These are phyloP conservation scores for Boleophthalmus pectinirostris DNA, from an alignment of 2,113 vertebrate species.

Conservation along the genomic window DNA sequence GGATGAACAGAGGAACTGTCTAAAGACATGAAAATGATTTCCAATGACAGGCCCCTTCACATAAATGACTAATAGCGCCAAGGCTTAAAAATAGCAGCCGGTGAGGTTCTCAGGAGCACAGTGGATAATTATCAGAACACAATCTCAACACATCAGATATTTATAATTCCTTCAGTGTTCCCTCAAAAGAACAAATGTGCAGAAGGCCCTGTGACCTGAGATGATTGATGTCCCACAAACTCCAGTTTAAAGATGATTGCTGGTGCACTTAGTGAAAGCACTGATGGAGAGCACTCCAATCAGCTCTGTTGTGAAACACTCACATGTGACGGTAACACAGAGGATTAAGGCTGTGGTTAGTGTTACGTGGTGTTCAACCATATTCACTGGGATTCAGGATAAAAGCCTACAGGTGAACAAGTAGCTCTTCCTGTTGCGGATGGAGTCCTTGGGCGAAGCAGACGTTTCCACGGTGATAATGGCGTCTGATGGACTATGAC, in stretches of 20 bases:
- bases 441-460: constrained; percentile 49
- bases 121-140: constrained; percentile 49
- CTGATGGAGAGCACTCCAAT: constrained; percentile 66
- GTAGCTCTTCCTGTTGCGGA: constrained; percentile 21
- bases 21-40: constrained; percentile 71
- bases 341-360: constrained; percentile 29
- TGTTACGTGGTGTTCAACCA: constrained; percentile 25
- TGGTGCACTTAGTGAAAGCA: constrained; percentile 45
- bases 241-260: constrained; percentile 61
- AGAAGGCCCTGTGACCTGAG: constrained; percentile 33
- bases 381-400: neutral
- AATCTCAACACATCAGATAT: constrained; percentile 47
- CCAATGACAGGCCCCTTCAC: constrained; percentile 70
- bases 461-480: constrained; percentile 67
- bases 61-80: constrained; percentile 69
- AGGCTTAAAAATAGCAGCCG: constrained; percentile 65
- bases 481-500: constrained; percentile 72
- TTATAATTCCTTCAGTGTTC: constrained; percentile 47
- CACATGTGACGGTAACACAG: constrained; percentile 26
- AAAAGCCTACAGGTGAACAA: neutral
- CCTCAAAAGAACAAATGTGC: constrained; percentile 39
- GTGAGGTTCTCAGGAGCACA: constrained; percentile 40
- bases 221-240: constrained; percentile 54
- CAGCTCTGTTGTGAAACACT: constrained; percentile 45
- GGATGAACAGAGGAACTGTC: constrained; percentile 65